Percentiles rank a stretch among this genome's conserved stretches.
Conservation (phyloP, 2,113 vertebrate species). For the Urocynchramus pylzowi region DNA sequence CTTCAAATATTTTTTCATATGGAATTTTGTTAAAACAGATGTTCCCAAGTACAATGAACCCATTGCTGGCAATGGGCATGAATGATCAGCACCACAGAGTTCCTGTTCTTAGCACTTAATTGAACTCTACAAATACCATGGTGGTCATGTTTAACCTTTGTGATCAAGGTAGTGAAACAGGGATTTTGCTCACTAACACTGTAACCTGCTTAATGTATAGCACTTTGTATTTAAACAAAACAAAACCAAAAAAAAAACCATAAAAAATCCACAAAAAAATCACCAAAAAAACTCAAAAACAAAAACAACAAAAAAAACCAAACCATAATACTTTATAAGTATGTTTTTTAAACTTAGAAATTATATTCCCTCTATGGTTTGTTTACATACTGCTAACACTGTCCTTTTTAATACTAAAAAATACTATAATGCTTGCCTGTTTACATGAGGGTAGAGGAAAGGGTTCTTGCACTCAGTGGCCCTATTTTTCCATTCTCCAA, state of each 20-base stretch:
- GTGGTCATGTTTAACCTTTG: constrained; percentile 42
- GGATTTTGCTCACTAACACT: constrained; percentile 76
- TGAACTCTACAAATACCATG: neutral
- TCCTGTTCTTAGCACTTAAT: constrained; percentile 13
- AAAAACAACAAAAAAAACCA: constrained; percentile 15
- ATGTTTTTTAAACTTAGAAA: constrained; percentile 72
- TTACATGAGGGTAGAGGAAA: constrained; percentile 36
- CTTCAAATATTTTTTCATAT: constrained; percentile 49
- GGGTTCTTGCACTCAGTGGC: neutral
- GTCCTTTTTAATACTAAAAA: constrained; percentile 55
- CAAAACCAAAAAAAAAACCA: neutral
- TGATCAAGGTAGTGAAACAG: constrained; percentile 68
- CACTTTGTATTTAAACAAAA: constrained; percentile 80
- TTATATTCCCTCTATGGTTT: constrained; percentile 72
- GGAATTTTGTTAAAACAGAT: constrained; percentile 57
- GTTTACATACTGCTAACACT: constrained; percentile 64
- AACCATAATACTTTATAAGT: constrained; percentile 59
- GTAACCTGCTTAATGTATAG: constrained; percentile 77
- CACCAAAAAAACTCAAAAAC: neutral
- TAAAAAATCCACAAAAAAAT: neutral
- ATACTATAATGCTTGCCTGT: constrained; percentile 27
- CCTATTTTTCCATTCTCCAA: constrained; percentile 42
- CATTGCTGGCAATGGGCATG: constrained; percentile 62
- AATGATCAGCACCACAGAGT: constrained; percentile 18
- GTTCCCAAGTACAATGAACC: constrained; percentile 43